These are phyloP conservation scores for Dendrolimus pini DNA, from an alignment of 2,888 invertebrate species.

Conservation along the genomic window DNA sequence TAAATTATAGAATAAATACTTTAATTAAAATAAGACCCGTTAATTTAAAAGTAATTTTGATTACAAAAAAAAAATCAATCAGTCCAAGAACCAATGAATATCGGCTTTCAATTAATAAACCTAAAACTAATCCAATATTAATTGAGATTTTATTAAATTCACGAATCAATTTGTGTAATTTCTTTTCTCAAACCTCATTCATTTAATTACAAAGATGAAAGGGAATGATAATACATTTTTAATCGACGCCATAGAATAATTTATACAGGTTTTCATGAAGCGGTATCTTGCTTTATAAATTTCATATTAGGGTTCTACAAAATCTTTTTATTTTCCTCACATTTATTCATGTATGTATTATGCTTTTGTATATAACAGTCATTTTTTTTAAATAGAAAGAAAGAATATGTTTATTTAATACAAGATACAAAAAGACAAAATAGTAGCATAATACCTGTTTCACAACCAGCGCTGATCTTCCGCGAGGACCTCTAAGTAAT, in stretches of 20 bases:
- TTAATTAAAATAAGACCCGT: neutral
- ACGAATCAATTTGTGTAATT: neutral
- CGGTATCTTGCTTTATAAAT: slow-evolving; percentile 23
- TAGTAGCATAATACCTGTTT: too few species aligned
- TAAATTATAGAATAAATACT: neutral
- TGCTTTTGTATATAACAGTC: too few species aligned
- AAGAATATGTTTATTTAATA: too few species aligned
- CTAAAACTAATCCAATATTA: neutral
- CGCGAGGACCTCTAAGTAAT: too few species aligned
- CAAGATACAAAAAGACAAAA: too few species aligned
- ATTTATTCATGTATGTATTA: too few species aligned
- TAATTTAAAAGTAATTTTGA: neutral
- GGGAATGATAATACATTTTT: slow-evolving; percentile 13
- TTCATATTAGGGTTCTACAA: too few species aligned
- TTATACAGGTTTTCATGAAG: slow-evolving; percentile 34
- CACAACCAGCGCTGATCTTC: too few species aligned
- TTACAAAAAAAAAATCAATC: neutral
- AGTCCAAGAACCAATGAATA: neutral
- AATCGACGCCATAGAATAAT: slow-evolving; percentile 24
- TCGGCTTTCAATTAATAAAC: neutral
- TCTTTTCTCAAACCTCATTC: slow-evolving; percentile 4
- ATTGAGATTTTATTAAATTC: neutral
- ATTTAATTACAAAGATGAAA: slow-evolving; percentile 6
- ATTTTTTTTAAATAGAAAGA: too few species aligned
- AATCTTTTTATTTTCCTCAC: too few species aligned